Evolutionary conservation across 23 tunicate species (phyloP).

Genomic region (Oikopleura vanhoeffeni): DNA sequence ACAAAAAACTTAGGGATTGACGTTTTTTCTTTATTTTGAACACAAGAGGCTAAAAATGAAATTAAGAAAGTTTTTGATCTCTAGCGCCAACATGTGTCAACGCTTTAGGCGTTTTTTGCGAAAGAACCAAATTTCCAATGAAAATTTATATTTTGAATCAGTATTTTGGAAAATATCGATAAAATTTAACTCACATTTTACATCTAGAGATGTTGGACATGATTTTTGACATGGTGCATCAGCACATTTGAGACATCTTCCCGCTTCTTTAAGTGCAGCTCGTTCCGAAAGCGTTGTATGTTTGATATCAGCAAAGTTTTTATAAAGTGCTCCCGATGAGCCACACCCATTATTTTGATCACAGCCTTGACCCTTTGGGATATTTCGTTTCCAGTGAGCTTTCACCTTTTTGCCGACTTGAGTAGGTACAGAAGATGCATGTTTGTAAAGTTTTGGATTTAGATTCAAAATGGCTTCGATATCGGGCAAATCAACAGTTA

Average conservation of each 20-base stretch:
- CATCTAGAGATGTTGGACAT: constrained; percentile 89
- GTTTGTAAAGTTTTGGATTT: background rate
- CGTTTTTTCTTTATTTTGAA: no score
- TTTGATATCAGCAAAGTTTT: constrained; percentile 89
- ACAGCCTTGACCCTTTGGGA: constrained; percentile 30
- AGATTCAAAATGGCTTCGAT: background rate
- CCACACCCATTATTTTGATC: background rate
- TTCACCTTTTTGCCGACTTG: constrained; percentile 29
- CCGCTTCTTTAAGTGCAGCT: constrained; percentile 85
- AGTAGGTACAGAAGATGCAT: background rate
- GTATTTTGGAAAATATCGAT: no score
- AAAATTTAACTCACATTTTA: constrained; percentile 21
- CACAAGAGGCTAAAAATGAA: no score
- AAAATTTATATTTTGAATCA: no score
- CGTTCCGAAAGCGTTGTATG: constrained; percentile 91
- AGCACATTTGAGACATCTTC: constrained; percentile 90
- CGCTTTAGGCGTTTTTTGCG: no score
- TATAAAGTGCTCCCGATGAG: constrained; percentile 7
- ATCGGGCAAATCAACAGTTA: background rate
- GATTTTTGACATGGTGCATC: constrained; percentile 98
- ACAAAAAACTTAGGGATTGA: no score
- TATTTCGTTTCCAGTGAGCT: constrained; percentile 85
- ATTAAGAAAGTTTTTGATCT: no score
- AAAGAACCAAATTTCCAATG: no score
- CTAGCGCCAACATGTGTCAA: no score